These are phyloP conservation scores for Xerus rutilus DNA, from an alignment of 2,797 vertebrate species.

Conservation along the genomic window DNA sequence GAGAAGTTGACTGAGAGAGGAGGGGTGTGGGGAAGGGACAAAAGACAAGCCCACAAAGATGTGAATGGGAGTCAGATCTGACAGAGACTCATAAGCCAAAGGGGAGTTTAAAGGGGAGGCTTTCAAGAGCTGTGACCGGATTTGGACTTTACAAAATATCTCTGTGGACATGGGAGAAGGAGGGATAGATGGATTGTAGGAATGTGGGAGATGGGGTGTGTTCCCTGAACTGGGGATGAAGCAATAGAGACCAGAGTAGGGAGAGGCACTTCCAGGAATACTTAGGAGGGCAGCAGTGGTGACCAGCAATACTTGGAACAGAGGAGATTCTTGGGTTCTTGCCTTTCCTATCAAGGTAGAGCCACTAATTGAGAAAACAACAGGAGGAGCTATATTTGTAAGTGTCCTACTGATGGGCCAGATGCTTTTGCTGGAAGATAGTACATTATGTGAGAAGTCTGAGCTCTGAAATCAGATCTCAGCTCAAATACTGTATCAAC, in stretches of 20 bases:
- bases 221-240: no score
- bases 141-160: not conserved
- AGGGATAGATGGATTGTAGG: not conserved
- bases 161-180: not conserved
- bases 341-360: not conserved
- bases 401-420: not conserved
- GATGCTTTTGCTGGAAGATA: not conserved
- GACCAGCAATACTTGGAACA: not conserved
- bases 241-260: not conserved
- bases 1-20: not conserved
- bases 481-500: not conserved
- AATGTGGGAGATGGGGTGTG: not conserved
- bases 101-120: not conserved
- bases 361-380: not conserved
- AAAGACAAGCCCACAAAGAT: no score
- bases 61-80: no score
- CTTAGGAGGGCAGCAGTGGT: not conserved
- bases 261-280: not conserved
- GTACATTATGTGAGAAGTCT: not conserved
- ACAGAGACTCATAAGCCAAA: no score
- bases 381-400: not conserved
- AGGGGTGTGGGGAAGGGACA: not conserved
- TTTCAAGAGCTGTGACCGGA: not conserved
- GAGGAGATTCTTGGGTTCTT: not conserved
- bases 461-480: not conserved